phyloP scores from a whole-genome alignment of 2,797 vertebrate genomes.

The Prionace glauca region DNA sequence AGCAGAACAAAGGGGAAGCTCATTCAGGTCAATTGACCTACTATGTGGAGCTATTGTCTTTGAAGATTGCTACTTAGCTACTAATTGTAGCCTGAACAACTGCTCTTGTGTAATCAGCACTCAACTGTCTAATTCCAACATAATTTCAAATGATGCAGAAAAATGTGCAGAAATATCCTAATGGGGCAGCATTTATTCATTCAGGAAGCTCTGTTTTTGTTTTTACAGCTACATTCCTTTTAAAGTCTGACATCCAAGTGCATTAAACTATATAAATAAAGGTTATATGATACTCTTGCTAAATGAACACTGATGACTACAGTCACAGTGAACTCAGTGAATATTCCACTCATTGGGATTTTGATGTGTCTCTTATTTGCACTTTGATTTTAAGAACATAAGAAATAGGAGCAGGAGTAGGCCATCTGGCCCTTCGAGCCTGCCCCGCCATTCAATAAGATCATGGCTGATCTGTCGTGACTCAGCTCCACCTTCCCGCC shows the following conservation, averaged over 20 bases:
- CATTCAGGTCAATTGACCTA: background rate
- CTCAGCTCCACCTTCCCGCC: too few species aligned
- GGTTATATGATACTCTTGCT: background rate
- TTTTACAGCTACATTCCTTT: background rate
- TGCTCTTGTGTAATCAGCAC: background rate
- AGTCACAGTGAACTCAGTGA: background rate
- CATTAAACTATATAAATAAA: background rate
- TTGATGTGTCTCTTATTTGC: background rate
- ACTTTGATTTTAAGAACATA: too few species aligned
- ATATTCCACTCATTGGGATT: background rate
- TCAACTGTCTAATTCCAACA: constrained; percentile 15
- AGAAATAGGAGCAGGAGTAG: too few species aligned
- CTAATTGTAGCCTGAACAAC: background rate
- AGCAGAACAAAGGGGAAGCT: constrained; percentile 1
- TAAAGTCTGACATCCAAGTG: background rate
- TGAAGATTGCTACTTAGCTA: constrained; percentile 35
- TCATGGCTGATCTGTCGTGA: too few species aligned
- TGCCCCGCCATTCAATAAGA: too few species aligned
- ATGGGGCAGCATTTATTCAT: background rate
- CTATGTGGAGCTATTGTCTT: constrained; percentile 28
- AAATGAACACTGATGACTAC: background rate
- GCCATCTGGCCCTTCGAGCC: too few species aligned
- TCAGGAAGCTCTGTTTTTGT: background rate
- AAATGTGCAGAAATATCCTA: background rate
- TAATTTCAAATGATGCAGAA: constrained; percentile 5